These are phyloP conservation scores for Tangara arthus DNA, from an alignment of 2,797 vertebrate species.

Conservation along the genomic window DNA sequence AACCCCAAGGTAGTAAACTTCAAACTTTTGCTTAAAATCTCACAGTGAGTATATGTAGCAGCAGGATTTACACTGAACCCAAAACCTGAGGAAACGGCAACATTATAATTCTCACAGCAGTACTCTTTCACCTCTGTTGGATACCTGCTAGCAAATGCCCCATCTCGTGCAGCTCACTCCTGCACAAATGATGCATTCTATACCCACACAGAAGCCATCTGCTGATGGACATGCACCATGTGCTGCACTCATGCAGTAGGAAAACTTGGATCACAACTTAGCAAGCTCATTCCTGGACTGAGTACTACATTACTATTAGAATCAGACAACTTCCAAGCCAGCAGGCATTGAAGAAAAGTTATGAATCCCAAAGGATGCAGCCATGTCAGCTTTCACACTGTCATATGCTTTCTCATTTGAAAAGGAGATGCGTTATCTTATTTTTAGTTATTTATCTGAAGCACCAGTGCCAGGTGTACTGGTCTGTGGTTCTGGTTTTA, in stretches of 20 bases:
- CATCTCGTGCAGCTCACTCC: not conserved
- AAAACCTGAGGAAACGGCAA: not conserved
- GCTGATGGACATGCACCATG: not conserved
- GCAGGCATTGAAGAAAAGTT: not conserved
- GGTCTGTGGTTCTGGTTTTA: not conserved
- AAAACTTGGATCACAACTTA: not conserved
- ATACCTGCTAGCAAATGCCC: not conserved
- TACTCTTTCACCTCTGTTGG: not conserved
- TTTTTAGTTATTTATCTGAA: not conserved
- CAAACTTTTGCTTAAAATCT: not conserved
- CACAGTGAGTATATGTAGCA: not conserved
- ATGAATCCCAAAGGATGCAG: not conserved
- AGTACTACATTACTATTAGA: not conserved
- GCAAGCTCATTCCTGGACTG: not conserved
- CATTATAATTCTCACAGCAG: not conserved
- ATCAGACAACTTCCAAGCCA: not conserved
- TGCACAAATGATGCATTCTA: not conserved
- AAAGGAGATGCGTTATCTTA: not conserved
- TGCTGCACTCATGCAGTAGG: not conserved
- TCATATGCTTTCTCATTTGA: not conserved
- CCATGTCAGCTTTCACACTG: not conserved
- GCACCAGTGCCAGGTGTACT: not conserved
- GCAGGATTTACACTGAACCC: not conserved
- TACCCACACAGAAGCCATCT: not conserved
- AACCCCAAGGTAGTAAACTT: not conserved